Conservation (phyloP, 2,888 invertebrate genomes). For the Caenorhabditis sp. region DNA sequence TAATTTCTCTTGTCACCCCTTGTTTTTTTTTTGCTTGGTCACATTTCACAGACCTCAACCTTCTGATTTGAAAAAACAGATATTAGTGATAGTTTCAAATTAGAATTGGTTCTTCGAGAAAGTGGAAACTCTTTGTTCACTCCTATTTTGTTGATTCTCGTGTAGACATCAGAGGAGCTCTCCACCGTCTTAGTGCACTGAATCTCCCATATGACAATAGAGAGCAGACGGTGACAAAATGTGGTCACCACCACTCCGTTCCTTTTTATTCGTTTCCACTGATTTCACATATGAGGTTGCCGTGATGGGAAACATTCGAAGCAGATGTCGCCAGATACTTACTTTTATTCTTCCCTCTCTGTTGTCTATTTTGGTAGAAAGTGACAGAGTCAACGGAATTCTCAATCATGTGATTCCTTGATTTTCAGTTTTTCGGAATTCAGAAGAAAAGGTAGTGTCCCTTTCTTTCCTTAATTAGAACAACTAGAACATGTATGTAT, state of each 20-base stretch:
- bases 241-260: slow-evolving; percentile 39
- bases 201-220: slow-evolving; percentile 40
- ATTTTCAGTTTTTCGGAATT: not conserved
- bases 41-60: slow-evolving; percentile 8
- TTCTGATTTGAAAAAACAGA: not conserved
- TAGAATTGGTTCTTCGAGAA: not conserved
- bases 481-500: slow-evolving; percentile 31
- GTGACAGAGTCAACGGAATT: not conserved
- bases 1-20: slow-evolving; percentile 16
- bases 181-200: slow-evolving; percentile 2
- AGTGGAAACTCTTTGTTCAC: not conserved
- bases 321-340: slow-evolving; percentile 55
- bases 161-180: not conserved
- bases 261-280: slow-evolving; percentile 42
- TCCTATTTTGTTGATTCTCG: slow-evolving; percentile 1
- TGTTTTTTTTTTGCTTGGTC: slow-evolving; percentile 25
- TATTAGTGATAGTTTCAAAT: too few species aligned
- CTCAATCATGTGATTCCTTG: slow-evolving; percentile 13
- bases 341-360: not conserved
- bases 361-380: not conserved
- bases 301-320: slow-evolving; percentile 25
- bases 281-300: slow-evolving; percentile 23
- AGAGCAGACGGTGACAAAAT: slow-evolving; percentile 46
- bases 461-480: slow-evolving; percentile 2
- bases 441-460: not conserved